A percentile compares a stretch with the other conserved stretches of the same genome.
Conservation (phyloP, 1,140 invertebrate genomes). For the Leptoteleia sp. region DNA sequence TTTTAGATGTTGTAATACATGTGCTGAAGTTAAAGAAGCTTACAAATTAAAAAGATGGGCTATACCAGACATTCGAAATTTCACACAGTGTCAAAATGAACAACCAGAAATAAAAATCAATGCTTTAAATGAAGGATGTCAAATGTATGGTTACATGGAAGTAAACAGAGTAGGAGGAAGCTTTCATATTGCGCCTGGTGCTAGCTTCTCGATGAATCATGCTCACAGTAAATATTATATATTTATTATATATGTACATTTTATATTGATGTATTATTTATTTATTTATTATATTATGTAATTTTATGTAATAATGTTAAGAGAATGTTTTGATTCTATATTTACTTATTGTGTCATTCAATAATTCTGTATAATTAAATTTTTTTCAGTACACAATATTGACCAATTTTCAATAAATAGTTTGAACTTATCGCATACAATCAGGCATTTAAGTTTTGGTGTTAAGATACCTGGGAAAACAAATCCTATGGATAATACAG, state of each 20-base stretch:
- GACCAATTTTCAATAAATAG: too few species aligned
- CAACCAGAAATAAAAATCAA: slow-evolving; percentile 87
- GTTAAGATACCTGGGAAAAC: too few species aligned
- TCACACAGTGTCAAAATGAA: slow-evolving; percentile 95
- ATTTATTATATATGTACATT: slow-evolving; percentile 24
- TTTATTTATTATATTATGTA: slow-evolving; percentile 70
- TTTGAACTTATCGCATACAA: too few species aligned
- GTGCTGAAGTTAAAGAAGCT: slow-evolving; percentile 96
- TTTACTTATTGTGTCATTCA: too few species aligned
- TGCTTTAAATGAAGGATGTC: slow-evolving; percentile 94
- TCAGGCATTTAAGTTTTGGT: too few species aligned
- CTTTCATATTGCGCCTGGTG: slow-evolving; percentile 98
- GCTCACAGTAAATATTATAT: slow-evolving; percentile 86
- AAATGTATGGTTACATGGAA: slow-evolving; percentile 96
- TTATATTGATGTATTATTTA: slow-evolving; percentile 64
- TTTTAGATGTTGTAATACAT: slow-evolving; percentile 97
- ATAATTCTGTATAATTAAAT: too few species aligned
- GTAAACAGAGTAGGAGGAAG: slow-evolving; percentile 98
- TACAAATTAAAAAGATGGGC: slow-evolving; percentile 95
- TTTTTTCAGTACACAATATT: too few species aligned
- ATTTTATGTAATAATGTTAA: too few species aligned
- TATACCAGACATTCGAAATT: slow-evolving; percentile 86
- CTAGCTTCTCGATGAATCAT: slow-evolving; percentile 95
- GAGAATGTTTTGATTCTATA: too few species aligned
- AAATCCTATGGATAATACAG: too few species aligned